Conservation (phyloP, 1,140 invertebrate species). For the Chlorops oryzae region DNA sequence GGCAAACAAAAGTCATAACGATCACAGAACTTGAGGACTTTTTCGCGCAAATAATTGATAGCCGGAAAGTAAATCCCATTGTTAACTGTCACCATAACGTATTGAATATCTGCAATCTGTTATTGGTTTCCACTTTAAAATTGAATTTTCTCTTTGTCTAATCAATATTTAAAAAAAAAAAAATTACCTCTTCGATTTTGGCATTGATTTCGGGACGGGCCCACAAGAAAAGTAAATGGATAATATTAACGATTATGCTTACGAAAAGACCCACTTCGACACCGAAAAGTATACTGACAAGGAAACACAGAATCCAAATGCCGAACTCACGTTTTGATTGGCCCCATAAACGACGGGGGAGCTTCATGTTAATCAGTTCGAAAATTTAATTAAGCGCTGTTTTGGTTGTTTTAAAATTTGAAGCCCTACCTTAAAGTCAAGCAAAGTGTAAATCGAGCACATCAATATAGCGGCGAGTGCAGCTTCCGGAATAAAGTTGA, state of each 20-base stretch:
- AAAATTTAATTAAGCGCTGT: too few species aligned
- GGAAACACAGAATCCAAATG: constrained; percentile 70
- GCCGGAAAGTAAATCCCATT: constrained; percentile 62
- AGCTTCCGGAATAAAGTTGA: constrained; percentile 75
- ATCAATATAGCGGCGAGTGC: constrained; percentile 71
- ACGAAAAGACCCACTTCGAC: constrained; percentile 85
- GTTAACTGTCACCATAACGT: constrained; percentile 55
- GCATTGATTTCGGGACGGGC: constrained; percentile 68
- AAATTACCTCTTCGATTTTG: constrained; percentile 52
- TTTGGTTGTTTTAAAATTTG: too few species aligned
- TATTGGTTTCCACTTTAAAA: too few species aligned
- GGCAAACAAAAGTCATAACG: constrained; percentile 47
- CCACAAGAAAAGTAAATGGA: constrained; percentile 74
- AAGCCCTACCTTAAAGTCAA: constrained; percentile 62
- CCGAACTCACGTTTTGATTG: constrained; percentile 62
- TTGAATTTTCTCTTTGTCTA: not conserved
- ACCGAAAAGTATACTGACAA: constrained; percentile 68
- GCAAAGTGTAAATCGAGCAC: constrained; percentile 36
- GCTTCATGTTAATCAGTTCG: constrained; percentile 57
- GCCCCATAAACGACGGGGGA: constrained; percentile 66
- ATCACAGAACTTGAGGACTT: constrained; percentile 50
- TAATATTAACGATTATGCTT: constrained; percentile 75
- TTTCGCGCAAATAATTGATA: constrained; percentile 54
- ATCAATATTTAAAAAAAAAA: not conserved
- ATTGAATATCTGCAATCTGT: constrained; percentile 48